phyloP scores from a whole-genome alignment of 2,888 invertebrate genomes.

The Drosophila ustulata region DNA sequence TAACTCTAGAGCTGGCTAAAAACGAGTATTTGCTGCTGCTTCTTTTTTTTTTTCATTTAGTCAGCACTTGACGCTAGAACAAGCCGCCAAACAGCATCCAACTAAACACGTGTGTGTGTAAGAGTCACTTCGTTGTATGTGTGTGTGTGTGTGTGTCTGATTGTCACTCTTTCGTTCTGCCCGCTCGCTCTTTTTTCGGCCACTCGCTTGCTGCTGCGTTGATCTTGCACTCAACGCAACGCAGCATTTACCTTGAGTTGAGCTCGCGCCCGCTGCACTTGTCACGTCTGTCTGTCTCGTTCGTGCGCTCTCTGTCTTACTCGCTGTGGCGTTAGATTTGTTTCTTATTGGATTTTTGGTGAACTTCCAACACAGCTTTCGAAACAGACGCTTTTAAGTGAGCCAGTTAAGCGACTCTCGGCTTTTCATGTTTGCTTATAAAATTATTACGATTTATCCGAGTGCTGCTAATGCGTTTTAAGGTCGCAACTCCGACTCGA shows the following conservation, averaged over 20 bases:
- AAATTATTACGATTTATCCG: slow-evolving; percentile 75
- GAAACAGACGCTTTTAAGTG: slow-evolving; percentile 49
- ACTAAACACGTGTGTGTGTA: slow-evolving; percentile 11
- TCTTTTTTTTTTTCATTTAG: slow-evolving; percentile 51
- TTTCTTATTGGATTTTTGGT: slow-evolving; percentile 54
- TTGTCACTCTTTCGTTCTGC: slow-evolving; percentile 57
- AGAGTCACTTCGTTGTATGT: not conserved
- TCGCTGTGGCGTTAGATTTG: slow-evolving; percentile 27
- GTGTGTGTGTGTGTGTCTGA: slow-evolving; percentile 35
- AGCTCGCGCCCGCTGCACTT: slow-evolving; percentile 59
- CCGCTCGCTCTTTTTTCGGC: slow-evolving; percentile 38
- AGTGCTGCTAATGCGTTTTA: slow-evolving; percentile 75
- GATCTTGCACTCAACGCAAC: slow-evolving; percentile 62
- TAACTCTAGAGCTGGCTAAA: slow-evolving; percentile 45
- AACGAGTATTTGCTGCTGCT: slow-evolving; percentile 61
- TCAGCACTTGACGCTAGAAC: slow-evolving; percentile 63
- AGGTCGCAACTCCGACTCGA: slow-evolving; percentile 55
- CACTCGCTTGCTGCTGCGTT: slow-evolving; percentile 56
- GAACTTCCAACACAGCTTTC: slow-evolving; percentile 67
- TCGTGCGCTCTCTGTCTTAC: not conserved
- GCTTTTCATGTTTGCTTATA: slow-evolving; percentile 74
- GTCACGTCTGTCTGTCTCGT: slow-evolving; percentile 47
- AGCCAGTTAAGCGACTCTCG: slow-evolving; percentile 33
- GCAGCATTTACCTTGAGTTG: slow-evolving; percentile 69
- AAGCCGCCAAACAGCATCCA: slow-evolving; percentile 46